Evolutionary conservation across 2,113 vertebrate species (phyloP).

Genomic region (Pterocles orientalis): DNA sequence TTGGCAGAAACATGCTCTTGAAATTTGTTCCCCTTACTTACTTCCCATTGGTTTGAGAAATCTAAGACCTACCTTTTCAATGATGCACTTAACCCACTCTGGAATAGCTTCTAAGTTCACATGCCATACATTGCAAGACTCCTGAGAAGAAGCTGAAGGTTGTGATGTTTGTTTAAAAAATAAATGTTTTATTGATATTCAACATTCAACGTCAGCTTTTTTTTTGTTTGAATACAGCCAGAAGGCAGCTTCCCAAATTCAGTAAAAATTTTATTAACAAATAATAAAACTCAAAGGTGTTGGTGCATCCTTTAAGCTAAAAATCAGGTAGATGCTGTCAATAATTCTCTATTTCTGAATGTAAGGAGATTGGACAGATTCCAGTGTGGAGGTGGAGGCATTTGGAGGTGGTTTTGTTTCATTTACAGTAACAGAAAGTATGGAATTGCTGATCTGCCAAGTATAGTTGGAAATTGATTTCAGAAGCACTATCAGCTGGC

Average conservation of each 20-base stretch:
- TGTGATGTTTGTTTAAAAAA: constrained; percentile 46
- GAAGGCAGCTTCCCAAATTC: background rate
- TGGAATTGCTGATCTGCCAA: background rate
- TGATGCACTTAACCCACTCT: constrained; percentile 79
- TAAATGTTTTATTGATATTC: background rate
- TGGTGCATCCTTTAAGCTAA: background rate
- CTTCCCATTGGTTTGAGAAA: background rate
- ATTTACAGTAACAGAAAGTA: background rate
- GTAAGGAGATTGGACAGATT: background rate
- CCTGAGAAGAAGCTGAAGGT: constrained; percentile 13
- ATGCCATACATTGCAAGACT: constrained; percentile 81
- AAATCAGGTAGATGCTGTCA: background rate
- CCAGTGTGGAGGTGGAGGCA: background rate
- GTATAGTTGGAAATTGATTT: background rate
- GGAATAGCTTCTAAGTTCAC: constrained; percentile 81
- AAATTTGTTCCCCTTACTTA: background rate
- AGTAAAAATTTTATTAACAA: background rate
- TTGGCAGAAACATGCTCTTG: background rate
- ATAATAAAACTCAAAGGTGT: background rate
- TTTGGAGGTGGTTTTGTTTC: background rate
- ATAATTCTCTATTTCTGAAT: background rate
- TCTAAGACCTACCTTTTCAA: constrained; percentile 78
- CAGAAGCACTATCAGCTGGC: background rate
- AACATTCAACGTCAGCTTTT: background rate
- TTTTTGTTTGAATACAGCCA: background rate